Percentiles rank a stretch among this genome's conserved stretches.
Evolutionary conservation across 2,113 vertebrate genomes (phyloP).

Genomic region (Glaucidium brasilianum): DNA sequence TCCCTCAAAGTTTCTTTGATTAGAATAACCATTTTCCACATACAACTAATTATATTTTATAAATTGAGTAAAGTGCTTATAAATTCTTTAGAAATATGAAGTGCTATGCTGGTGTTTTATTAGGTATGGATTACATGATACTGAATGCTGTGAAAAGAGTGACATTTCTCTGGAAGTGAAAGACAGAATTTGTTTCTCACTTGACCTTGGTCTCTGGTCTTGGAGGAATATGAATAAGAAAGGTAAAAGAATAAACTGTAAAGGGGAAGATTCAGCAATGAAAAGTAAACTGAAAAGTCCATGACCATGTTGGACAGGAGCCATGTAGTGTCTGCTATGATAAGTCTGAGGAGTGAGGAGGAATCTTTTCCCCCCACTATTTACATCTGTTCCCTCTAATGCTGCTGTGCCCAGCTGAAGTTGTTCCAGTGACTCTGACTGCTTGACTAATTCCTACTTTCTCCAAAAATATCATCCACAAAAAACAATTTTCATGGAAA

Average conservation of each 20-base stretch:
- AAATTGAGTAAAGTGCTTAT: not conserved
- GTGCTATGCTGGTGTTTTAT: not conserved
- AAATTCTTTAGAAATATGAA: not conserved
- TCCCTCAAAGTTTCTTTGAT: not conserved
- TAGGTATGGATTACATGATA: not conserved
- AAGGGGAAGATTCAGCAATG: not conserved
- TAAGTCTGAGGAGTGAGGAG: not conserved
- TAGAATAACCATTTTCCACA: not conserved
- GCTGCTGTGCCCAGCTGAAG: not conserved
- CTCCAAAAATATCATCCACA: not conserved
- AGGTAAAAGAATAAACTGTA: not conserved
- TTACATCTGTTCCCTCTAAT: not conserved
- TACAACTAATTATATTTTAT: not conserved
- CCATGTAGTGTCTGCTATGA: not conserved
- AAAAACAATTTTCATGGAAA: not conserved
- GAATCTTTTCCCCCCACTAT: accelerated
- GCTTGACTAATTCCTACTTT: not conserved
- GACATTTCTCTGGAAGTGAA: not conserved
- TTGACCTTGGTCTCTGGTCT: not conserved
- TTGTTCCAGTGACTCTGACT: not conserved
- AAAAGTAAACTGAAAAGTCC: not conserved
- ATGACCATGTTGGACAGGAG: accelerated
- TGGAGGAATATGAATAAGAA: not conserved
- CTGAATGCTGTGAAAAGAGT: not conserved
- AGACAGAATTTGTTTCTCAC: not conserved